phyloP scores from a whole-genome alignment of 1,140 invertebrate species.

The Atta cephalotes region DNA sequence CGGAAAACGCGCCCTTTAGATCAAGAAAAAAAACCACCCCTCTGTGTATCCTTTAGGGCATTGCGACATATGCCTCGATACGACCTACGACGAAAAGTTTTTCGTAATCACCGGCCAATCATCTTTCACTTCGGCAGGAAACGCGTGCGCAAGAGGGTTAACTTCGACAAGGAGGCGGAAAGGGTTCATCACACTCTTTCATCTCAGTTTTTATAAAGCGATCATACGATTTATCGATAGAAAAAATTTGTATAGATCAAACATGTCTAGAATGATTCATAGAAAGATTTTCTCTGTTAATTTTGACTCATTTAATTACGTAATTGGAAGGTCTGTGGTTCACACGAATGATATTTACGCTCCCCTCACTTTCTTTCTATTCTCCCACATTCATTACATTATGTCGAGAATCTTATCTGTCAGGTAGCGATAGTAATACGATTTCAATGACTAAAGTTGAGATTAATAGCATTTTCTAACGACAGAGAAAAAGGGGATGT shows the following conservation, averaged over 20 bases:
- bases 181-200: not conserved
- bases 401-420: constrained; percentile 75
- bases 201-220: not conserved
- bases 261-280: not conserved
- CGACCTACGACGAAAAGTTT: constrained; percentile 57
- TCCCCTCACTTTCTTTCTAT: constrained; percentile 31
- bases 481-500: constrained; percentile 5
- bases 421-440: constrained; percentile 68
- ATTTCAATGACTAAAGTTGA: constrained; percentile 43
- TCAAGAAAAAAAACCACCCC: constrained; percentile 74
- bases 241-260: not conserved
- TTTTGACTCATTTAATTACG: constrained; percentile 49
- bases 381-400: constrained; percentile 80
- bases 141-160: constrained; percentile 20
- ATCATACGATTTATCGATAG: not conserved
- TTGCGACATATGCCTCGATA: constrained; percentile 70
- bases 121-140: constrained; percentile 43
- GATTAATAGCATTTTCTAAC: constrained; percentile 27
- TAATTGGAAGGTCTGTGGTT: constrained; percentile 47
- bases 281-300: not conserved
- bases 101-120: constrained; percentile 60
- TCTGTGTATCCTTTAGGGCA: constrained; percentile 62
- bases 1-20: constrained; percentile 71
- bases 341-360: constrained; percentile 68
- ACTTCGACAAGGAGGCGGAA: constrained; percentile 8